Conservation (phyloP, 2,888 invertebrate genomes). For the Drosophila borealis region DNA sequence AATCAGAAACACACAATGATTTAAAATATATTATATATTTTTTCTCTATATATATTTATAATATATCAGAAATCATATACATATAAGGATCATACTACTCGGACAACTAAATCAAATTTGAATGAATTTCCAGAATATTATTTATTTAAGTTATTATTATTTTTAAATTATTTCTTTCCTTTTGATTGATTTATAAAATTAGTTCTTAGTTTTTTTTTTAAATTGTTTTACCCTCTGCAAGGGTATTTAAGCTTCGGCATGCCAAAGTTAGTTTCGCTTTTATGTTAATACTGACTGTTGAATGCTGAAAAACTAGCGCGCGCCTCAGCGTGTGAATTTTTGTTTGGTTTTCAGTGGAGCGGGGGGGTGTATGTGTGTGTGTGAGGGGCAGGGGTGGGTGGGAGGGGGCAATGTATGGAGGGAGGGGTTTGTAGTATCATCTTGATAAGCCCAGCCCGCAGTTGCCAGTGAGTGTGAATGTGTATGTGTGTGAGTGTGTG, state of each 20-base stretch:
- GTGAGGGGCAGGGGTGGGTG: neutral
- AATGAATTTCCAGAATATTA: no score
- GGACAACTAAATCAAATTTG: no score
- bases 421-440: constrained; percentile 29
- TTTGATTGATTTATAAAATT: neutral
- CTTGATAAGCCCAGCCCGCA: constrained; percentile 46
- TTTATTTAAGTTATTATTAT: neutral
- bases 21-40: no score
- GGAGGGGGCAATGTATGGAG: constrained; percentile 15
- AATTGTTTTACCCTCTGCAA: constrained; percentile 27
- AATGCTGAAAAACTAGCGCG: constrained; percentile 50
- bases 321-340: constrained; percentile 40
- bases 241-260: constrained; percentile 31
- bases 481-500: neutral
- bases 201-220: neutral
- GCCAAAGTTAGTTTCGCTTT: constrained; percentile 19
- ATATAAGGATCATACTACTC: no score
- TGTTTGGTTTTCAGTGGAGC: neutral
- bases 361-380: neutral
- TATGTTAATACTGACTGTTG: constrained; percentile 52
- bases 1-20: no score
- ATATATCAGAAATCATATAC: no score
- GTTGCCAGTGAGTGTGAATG: constrained; percentile 34
- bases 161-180: neutral
- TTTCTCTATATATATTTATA: no score